A percentile compares a stretch with the other conserved stretches of the same genome.
Conservation (phyloP, 2,888 invertebrate genomes). For the Coleophora deauratella region DNA sequence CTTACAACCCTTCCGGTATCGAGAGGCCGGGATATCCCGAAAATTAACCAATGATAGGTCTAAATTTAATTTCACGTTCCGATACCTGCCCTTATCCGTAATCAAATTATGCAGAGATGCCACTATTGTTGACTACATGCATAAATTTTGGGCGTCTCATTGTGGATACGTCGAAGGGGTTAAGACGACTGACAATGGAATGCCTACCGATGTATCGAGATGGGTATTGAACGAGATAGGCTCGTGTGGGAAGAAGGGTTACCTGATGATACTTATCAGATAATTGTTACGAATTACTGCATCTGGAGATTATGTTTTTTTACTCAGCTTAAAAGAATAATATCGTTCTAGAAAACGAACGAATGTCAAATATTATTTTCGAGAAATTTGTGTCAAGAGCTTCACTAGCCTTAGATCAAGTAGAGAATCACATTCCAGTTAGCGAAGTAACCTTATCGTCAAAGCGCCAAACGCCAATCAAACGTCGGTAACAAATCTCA, state of each 20-base stretch:
- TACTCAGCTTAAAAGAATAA: too few species aligned
- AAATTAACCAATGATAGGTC: conserved; percentile 72
- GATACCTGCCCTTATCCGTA: conserved; percentile 69
- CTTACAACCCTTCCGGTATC: conserved; percentile 50
- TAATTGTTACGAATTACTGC: conserved; percentile 68
- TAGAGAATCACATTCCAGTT: conserved; percentile 19
- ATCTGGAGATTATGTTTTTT: conserved; percentile 39
- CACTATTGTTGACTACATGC: conserved; percentile 63
- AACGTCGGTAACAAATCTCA: conserved; percentile 49
- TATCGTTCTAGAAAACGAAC: too few species aligned
- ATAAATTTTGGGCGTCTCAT: conserved; percentile 66
- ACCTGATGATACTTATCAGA: conserved; percentile 66
- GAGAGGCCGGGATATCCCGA: conserved; percentile 62
- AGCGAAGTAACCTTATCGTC: conserved; percentile 45
- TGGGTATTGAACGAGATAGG: conserved; percentile 49
- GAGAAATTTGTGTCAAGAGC: too few species aligned
- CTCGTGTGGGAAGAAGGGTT: conserved; percentile 70
- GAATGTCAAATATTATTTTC: too few species aligned
- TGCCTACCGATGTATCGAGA: conserved; percentile 45
- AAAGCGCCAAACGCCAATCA: conserved; percentile 52
- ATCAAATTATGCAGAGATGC: conserved; percentile 72
- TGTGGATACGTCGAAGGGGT: conserved; percentile 61
- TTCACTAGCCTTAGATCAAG: too few species aligned
- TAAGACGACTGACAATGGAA: conserved; percentile 43
- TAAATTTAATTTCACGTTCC: conserved; percentile 71